These are phyloP conservation scores for Heteromurus nitidus DNA, from an alignment of 2,888 invertebrate genomes.

Conservation along the genomic window DNA sequence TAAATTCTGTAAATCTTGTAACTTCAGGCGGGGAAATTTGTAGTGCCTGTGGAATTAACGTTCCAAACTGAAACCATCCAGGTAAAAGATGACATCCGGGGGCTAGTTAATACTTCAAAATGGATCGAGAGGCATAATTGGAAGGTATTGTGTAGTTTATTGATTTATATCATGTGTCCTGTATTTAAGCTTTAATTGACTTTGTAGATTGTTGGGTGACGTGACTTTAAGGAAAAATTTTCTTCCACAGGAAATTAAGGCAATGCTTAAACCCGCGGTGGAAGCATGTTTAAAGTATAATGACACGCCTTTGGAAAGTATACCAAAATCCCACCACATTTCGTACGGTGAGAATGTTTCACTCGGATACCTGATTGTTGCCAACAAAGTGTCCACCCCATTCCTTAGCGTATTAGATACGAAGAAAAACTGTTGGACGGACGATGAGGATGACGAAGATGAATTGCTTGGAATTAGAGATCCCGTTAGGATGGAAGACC, in stretches of 20 bases:
- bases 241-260: slow-evolving; percentile 71
- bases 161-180: too few relatives aligned
- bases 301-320: slow-evolving; percentile 47
- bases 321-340: slow-evolving; percentile 60
- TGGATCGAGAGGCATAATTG: slow-evolving; percentile 70
- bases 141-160: too few relatives aligned
- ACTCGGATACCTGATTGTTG: slow-evolving; percentile 64
- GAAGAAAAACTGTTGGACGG: slow-evolving; percentile 68
- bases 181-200: too few relatives aligned
- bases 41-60: slow-evolving; percentile 69
- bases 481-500: slow-evolving; percentile 43
- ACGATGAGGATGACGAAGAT: slow-evolving; percentile 69
- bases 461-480: slow-evolving; percentile 47
- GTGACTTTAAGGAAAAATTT: too few relatives aligned
- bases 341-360: slow-evolving; percentile 64
- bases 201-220: too few relatives aligned
- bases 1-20: not conserved
- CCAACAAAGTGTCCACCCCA: slow-evolving; percentile 58
- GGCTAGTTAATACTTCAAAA: slow-evolving; percentile 65
- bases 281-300: slow-evolving; percentile 66
- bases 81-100: slow-evolving; percentile 22
- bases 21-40: slow-evolving; percentile 63
- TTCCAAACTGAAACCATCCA: slow-evolving; percentile 57
- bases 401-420: slow-evolving; percentile 64
- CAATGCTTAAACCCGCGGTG: slow-evolving; percentile 70